Evolutionary conservation across 2,888 invertebrate species (phyloP), one percentile per base, ranked within the genome.

Genomic region (Plebejus melissa): DNA sequence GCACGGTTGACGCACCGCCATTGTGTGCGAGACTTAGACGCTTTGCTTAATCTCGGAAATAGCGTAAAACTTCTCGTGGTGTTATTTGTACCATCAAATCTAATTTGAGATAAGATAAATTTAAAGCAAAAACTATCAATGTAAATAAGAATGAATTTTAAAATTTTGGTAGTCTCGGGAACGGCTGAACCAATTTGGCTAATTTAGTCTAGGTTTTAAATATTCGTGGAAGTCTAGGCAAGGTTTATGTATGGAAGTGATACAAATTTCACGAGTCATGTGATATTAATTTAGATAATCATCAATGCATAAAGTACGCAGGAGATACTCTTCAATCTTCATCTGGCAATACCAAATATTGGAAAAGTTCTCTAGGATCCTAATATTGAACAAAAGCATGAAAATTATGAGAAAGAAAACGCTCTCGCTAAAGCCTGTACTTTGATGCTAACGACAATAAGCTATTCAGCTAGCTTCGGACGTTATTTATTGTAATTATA

Each of bases 401-500:
- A 28, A 60, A 60, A 60, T 28, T 2, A 9, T 11, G 11, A 16
- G 46, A 46, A 46, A 28, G 65, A 65, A 65, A 65, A 32, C 65
- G 65, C 32, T 65, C 32, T 13, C 65, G 65, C 65, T 65, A 11
- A 11, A 65, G 78, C 69, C 77, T 74, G 46, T 78, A 60, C 76
- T 81, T 78, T 80, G 81, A 80, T 79, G 82, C 80, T 78, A 75
- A 79, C 65, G 41, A 75, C 71, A 80, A 77, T 76, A 71, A 72
- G 78, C 79, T 81, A 79, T 82, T 81, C 82, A 82, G 81, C 81
- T 75, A 81, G 81, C 81, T 83, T 83, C 82, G 74, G 69, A 78
- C 77, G 82, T 82, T 85, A 87, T 87, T 87, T 87, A 87, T 87
- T 82, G 79, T 84, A 82, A 85, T 85, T 82, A 82, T 85, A 81